Conservation (phyloP, 2,888 invertebrate genomes). For the Tetropium fuscum region DNA sequence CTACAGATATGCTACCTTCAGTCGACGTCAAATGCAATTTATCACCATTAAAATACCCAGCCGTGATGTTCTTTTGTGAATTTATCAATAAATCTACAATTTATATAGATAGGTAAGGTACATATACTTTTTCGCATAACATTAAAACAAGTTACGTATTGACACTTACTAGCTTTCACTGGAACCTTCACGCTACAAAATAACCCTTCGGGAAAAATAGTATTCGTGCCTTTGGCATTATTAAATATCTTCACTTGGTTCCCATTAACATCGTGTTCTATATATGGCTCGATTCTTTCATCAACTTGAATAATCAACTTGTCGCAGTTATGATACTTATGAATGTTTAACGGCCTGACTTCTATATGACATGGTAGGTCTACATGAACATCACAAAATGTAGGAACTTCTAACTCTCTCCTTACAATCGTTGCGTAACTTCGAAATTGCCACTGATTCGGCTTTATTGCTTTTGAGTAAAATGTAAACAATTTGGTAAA, state of each 20-base stretch:
- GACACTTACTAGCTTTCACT: constrained; percentile 59
- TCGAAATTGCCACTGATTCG: constrained; percentile 10
- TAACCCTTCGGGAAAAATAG: constrained; percentile 32
- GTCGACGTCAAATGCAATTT: constrained; percentile 47
- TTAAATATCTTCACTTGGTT: constrained; percentile 45
- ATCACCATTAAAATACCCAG: constrained; percentile 51
- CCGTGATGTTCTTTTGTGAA: constrained; percentile 47
- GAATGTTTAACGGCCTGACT: constrained; percentile 57
- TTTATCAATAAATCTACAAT: constrained; percentile 55
- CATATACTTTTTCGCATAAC: background rate
- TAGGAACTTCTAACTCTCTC: constrained; percentile 48
- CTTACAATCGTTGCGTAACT: constrained; percentile 33
- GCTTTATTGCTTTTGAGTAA: constrained; percentile 1
- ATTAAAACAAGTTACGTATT: background rate
- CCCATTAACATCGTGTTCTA: constrained; percentile 46
- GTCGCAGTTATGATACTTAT: constrained; percentile 57
- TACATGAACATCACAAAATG: constrained; percentile 57
- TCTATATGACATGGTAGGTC: constrained; percentile 54
- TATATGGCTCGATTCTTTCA: constrained; percentile 35
- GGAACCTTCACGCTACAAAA: constrained; percentile 55
- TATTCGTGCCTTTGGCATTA: constrained; percentile 23
- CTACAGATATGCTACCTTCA: constrained; percentile 52
- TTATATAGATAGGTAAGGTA: background rate
- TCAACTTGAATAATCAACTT: constrained; percentile 51
- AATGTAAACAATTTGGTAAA: constrained; percentile 12